Evolutionary conservation across 2,113 vertebrate genomes (phyloP), one percentile per base, ranked within the genome.

Genomic region (Bufo gargarizans): DNA sequence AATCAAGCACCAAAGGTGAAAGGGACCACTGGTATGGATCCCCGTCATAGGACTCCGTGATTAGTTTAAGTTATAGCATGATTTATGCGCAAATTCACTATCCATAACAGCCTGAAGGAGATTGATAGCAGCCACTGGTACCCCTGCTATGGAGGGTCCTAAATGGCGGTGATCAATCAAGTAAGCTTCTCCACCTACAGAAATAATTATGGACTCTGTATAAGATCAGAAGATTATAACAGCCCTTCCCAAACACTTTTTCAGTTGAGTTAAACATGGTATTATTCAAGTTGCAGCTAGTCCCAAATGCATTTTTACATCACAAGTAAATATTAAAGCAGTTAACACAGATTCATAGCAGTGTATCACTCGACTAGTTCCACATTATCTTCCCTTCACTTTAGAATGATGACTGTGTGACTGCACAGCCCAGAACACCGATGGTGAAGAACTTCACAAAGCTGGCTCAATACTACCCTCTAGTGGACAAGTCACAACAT

Each of bases 381-480:
- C 61, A 55, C 49, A 79, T 67, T 53, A 69, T 78, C 11, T 58
- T 56, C 50, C 71, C 33, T 77, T 86, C 56, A 77, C 84, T 56
- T 72, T 77, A 85, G 50, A 85, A 74, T 58, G 69, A 85, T 74
- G n/a, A 58, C n/a, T 59, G 53, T 58, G 77, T 58, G 77, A 67
- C 47, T 69, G 20, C 61, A 45, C 69, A 9, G 55, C 49, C 53
- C 17, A 47, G 47, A 47, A 61, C 82, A 67, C 50, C 16, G 58
- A 33, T 5, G 45, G 14, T 7, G 22, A 55, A 67, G n/a, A 59
- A 63, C 16, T 49, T 13, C 8, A 53, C n/a, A 67, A 67, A 82
- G 17, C 2, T 33, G 74, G 45, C 86, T 88, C 86, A 88, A 88
- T 74, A 82, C 72, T 88, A 61, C 86, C 86, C 82, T 56, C 86